Evolutionary conservation across 2,113 vertebrate species (phyloP), one percentile per base, ranked within the genome.

Genomic region (Perca flavescens): DNA sequence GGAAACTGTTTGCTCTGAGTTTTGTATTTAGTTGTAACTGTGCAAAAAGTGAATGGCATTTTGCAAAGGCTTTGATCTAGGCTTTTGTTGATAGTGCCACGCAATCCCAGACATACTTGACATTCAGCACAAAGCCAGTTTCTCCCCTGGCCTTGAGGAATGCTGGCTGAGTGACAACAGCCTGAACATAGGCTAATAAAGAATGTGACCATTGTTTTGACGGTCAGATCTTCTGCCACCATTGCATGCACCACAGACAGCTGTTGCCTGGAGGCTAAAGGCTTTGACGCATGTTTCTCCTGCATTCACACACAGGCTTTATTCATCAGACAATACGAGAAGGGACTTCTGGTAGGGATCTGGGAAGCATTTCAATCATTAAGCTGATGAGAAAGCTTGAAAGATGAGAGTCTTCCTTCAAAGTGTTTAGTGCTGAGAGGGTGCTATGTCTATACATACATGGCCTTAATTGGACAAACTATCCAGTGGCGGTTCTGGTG

Each of bases 181-280:
- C 40, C 68, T 52, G 62, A 85, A 90, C 88, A 73, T 70, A 8
- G 77, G 61, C 85, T 73, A 46, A 86, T 86, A 64, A 83, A 92
- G 89, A 93, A 93, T 87, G 87, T 64, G 56, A 34, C 73, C 78
- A 86, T 91, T 92, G 91, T 92, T 43, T 67, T 56, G 36, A 86
- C 22, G 17, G 61, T 91, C 85, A 85, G 67, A 86, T 85, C 69
- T 56, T 86, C 69, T 22, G 9, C 60, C 79, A 65, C 65, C 67
- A 7, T 65, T 31, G 28, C 71, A 25, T 15, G 49, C 63, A 54
- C 22, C 86, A 86, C 87, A 91, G 74, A 87, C 84, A 91, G 85
- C 91, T 89, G 92, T 62, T 90, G 88, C 89, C 74, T 84, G 21
- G 57, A 77, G 64, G 60, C 83, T 73, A 68, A 78, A 57, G 58